phyloP scores from a whole-genome alignment of 2,888 invertebrate species.

The Sphaeridia pumilis region DNA sequence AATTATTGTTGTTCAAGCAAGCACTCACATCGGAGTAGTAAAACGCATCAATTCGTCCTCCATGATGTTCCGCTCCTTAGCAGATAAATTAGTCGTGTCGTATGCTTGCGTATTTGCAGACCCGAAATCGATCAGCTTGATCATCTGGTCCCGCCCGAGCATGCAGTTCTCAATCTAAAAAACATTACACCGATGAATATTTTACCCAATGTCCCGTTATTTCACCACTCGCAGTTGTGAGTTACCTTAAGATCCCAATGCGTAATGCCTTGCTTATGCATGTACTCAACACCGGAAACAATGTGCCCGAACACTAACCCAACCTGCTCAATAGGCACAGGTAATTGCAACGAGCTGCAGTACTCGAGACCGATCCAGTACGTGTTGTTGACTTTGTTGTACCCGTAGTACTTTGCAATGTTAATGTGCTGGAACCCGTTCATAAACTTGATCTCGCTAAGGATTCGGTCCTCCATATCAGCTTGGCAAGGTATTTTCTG shows the following conservation, averaged over 20 bases:
- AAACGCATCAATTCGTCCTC: conserved; percentile 51
- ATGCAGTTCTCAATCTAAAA: conserved; percentile 32
- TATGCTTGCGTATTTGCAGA: conserved; percentile 24
- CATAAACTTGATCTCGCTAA: conserved; percentile 31
- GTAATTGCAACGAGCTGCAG: conserved; percentile 20
- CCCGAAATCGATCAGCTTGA: conserved; percentile 34
- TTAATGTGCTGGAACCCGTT: conserved; percentile 27
- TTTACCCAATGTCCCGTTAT: background rate
- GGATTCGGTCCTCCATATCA: conserved; percentile 24
- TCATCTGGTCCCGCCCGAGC: conserved; percentile 30
- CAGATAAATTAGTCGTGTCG: conserved; percentile 24
- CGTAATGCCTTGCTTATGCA: conserved; percentile 31
- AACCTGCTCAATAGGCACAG: conserved; percentile 16
- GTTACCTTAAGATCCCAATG: conserved; percentile 35
- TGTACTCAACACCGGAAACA: conserved; percentile 31
- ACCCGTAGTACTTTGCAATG: conserved; percentile 29
- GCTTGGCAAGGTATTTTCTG: conserved; percentile 32
- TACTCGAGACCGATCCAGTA: conserved; percentile 24
- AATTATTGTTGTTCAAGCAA: no score
- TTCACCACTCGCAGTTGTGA: background rate
- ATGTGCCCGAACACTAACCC: conserved; percentile 32
- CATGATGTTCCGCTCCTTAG: conserved; percentile 25
- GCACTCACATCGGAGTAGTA: conserved; percentile 62
- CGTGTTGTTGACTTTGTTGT: conserved; percentile 16
- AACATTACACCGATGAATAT: background rate